These are phyloP conservation scores for Leptobrachium ailaonicum DNA, from an alignment of 2,113 vertebrate species.

Conservation along the genomic window DNA sequence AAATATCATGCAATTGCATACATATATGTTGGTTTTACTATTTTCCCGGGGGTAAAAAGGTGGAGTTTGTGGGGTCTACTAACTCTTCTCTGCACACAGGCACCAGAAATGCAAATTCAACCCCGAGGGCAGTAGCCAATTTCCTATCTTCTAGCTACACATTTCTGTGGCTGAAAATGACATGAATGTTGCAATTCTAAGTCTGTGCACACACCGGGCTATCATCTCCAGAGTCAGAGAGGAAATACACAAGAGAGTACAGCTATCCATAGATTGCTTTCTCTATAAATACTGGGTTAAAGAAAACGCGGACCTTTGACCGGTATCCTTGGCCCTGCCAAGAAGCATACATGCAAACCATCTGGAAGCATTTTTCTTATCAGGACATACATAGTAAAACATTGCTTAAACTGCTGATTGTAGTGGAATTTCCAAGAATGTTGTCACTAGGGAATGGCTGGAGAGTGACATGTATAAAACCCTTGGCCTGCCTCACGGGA, in stretches of 20 bases:
- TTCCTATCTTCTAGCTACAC: no score
- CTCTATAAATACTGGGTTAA: neutral
- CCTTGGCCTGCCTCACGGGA: slow-evolving; percentile 17
- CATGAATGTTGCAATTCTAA: no score
- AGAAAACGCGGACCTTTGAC: neutral
- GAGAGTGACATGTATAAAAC: neutral
- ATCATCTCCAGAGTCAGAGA: neutral
- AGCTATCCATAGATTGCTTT: neutral
- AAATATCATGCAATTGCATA: no score
- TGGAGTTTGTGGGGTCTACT: no score
- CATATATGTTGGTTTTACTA: no score
- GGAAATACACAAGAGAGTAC: neutral
- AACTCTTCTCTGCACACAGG: no score
- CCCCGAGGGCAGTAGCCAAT: no score
- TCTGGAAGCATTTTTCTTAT: slow-evolving; percentile 18
- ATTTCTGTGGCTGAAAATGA: no score
- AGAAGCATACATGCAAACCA: neutral
- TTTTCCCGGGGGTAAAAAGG: no score
- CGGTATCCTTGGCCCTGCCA: neutral
- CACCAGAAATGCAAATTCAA: no score
- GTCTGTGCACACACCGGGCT: no score
- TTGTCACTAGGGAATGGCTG: neutral
- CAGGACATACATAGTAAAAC: neutral
- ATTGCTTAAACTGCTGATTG: slow-evolving; percentile 7
- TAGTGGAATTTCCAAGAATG: neutral